Evolutionary conservation across 2,113 vertebrate species (phyloP).

Genomic region (Promerops cafer): DNA sequence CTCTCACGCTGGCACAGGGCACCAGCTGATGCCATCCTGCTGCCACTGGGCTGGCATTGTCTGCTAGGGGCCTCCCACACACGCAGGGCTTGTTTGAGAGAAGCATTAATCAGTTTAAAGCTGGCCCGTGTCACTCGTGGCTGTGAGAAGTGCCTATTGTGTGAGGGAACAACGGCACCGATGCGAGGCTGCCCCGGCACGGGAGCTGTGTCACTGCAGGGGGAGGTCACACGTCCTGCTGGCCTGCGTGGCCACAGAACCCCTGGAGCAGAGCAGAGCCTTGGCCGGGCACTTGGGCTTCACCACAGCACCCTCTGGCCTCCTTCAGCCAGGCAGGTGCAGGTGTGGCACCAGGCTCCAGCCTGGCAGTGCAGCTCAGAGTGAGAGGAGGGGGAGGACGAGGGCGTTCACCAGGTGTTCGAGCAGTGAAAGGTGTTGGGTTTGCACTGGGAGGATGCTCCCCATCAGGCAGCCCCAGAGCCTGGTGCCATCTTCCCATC

Average conservation of each 20-base stretch:
- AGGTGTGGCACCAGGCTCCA: background rate
- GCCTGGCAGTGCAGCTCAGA: background rate
- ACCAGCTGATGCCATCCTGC: background rate
- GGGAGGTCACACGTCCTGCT: background rate
- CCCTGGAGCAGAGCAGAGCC: background rate
- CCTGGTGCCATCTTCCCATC: accelerated
- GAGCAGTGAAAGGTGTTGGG: background rate
- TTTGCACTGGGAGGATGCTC: background rate
- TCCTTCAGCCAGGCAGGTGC: accelerated
- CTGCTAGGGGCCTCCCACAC: background rate
- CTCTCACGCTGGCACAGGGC: background rate
- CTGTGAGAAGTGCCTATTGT: background rate
- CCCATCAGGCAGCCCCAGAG: background rate
- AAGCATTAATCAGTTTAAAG: background rate
- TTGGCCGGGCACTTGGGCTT: accelerated
- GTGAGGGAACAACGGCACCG: background rate
- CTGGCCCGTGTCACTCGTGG: background rate
- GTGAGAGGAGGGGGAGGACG: background rate
- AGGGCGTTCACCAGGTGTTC: accelerated
- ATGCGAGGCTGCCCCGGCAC: background rate
- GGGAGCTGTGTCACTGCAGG: background rate
- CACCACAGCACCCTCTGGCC: accelerated
- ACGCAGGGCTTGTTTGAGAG: background rate
- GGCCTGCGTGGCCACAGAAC: accelerated
- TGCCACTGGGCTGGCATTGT: conserved; percentile 10